Evolutionary conservation across 2,113 vertebrate species (phyloP), one percentile per base, ranked within the genome.

Genomic region (Toxotes chatareus): DNA sequence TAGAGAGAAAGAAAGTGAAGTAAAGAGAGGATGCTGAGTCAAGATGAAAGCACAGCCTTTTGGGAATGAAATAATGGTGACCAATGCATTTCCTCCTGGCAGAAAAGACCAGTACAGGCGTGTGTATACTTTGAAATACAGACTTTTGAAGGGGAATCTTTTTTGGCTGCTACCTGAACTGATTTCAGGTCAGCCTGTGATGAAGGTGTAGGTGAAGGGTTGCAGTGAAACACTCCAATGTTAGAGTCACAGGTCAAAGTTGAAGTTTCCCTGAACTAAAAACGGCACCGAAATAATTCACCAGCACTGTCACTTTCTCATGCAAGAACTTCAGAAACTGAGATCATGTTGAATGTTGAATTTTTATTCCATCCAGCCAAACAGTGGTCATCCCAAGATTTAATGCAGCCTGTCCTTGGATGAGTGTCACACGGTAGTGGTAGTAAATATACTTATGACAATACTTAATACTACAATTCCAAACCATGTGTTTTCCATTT

Each of bases 1-100:
- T 76, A 72, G 86, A 77, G 69, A 83, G 86, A 89, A 79, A 87
- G 72, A 80, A 74, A 78, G 67, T 60, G 76, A 83, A 91, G 76
- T 64, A 71, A 83, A 81, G 89, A 23, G 72, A 51, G 82, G 82
- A 83, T 73, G 82, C 88, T 81, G 85, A 93, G 89, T 91, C 86
- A 83, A 91, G 91, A 92, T 90, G 90, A 93, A 93, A 93, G 90
- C 67, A 1, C 1, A 14, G 77, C 86, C 87, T 89, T 86, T 87
- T 61, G 87, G 79, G 68, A 89, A 70, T 2, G 31, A 73, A 86
- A 92, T 78, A 78, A 88, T 91, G 84, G 90, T 85, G 90, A 90
- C 86, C 85, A 75, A 90, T 86, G 90, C 89, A 82, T 93, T 90
- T 74, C 79, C 71, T 77, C 70, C 74, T n/a, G 51, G 70, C 53